Conservation (phyloP, 2,888 invertebrate genomes). For the Synergus gifuensis region DNA sequence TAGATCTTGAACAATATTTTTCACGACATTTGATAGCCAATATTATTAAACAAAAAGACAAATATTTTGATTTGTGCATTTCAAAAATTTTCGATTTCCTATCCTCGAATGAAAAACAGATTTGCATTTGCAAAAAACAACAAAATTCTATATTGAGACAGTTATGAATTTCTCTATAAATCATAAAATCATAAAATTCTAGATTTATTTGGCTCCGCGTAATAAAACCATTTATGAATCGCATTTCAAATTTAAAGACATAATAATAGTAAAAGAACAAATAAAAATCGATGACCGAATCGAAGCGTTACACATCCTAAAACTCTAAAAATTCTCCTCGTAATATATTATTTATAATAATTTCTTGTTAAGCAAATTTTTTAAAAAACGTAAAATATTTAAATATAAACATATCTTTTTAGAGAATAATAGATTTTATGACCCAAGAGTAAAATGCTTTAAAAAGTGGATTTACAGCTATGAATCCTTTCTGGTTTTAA, state of each 20-base stretch:
- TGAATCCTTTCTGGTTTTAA: neutral
- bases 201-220: neutral
- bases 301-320: conserved; percentile 4
- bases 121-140: too few relatives aligned
- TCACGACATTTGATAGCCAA: too few relatives aligned
- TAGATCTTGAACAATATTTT: too few relatives aligned
- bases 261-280: neutral
- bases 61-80: too few relatives aligned
- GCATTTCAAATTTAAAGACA: neutral
- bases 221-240: neutral
- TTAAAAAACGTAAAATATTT: neutral
- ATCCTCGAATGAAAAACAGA: too few relatives aligned
- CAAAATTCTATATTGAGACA: too few relatives aligned
- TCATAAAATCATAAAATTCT: too few relatives aligned
- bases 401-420: neutral
- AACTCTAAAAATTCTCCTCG: neutral
- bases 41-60: too few relatives aligned
- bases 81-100: too few relatives aligned
- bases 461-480: neutral
- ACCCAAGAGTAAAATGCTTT: neutral
- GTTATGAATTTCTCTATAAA: too few relatives aligned
- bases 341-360: neutral
- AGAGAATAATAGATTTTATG: neutral
- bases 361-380: neutral
- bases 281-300: conserved; percentile 2